These are phyloP conservation scores for Meloidogyne floridensis DNA, from an alignment of 1,140 invertebrate species.

Conservation along the genomic window DNA sequence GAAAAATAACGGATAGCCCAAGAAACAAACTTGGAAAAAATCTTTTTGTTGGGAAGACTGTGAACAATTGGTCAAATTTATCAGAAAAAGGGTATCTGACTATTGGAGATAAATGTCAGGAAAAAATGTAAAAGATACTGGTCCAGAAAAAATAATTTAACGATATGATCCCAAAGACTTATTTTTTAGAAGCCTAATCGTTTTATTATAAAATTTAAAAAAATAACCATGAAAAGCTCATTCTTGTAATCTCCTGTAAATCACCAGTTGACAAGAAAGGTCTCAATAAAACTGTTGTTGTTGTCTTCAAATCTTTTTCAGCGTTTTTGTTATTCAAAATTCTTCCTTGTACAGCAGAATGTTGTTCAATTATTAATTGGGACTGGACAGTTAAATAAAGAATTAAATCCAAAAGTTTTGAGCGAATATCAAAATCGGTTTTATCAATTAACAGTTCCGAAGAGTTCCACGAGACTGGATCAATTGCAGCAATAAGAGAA, in stretches of 20 bases:
- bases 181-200: no score
- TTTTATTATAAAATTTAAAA: neutral
- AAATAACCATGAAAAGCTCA: constrained; percentile 41
- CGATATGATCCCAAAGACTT: no score
- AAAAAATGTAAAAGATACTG: no score
- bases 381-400: constrained; percentile 58
- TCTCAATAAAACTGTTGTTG: constrained; percentile 59
- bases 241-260: constrained; percentile 38
- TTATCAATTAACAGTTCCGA: neutral
- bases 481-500: constrained; percentile 42
- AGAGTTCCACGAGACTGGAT: constrained; percentile 36
- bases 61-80: no score
- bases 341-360: constrained; percentile 50
- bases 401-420: constrained; percentile 52
- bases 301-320: constrained; percentile 28
- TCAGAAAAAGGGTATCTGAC: no score
- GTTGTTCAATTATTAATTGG: constrained; percentile 54
- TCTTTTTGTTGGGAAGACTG: no score
- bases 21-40: no score
- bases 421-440: constrained; percentile 52
- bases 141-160: no score
- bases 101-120: no score
- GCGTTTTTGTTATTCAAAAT: neutral
- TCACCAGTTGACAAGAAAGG: constrained; percentile 51
- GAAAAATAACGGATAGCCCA: no score